A percentile compares a stretch with the other conserved stretches of the same genome.
These are phyloP conservation scores for Cyclophora albipunctata DNA, from an alignment of 2,888 invertebrate genomes.

Conservation along the genomic window DNA sequence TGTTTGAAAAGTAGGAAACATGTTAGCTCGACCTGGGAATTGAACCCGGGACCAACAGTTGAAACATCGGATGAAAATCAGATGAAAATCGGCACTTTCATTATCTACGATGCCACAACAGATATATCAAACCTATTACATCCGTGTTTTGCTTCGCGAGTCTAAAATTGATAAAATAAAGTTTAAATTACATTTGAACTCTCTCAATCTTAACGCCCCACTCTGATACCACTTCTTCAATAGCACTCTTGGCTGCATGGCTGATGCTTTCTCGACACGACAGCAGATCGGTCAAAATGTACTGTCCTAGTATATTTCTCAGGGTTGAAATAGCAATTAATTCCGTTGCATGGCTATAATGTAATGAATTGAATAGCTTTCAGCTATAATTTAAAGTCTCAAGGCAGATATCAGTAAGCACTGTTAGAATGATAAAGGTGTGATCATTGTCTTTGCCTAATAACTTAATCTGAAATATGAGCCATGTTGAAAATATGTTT, in stretches of 20 bases:
- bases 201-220: conserved; percentile 78
- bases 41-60: too few relatives aligned
- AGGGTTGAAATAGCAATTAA: conserved; percentile 59
- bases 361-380: background rate
- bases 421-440: too few relatives aligned
- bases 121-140: too few relatives aligned
- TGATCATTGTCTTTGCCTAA: too few relatives aligned
- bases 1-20: too few relatives aligned
- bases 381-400: background rate
- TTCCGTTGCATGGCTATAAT: conserved; percentile 47
- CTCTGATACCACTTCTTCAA: conserved; percentile 63
- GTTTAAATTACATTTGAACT: conserved; percentile 73
- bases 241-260: conserved; percentile 61
- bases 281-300: conserved; percentile 77
- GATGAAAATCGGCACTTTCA: too few relatives aligned
- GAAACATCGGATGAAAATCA: too few relatives aligned
- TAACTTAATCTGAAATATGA: too few relatives aligned
- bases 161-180: background rate
- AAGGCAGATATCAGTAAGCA: background rate
- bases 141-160: too few relatives aligned
- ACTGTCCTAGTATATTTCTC: conserved; percentile 78
- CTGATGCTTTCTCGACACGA: conserved; percentile 77
- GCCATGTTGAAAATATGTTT: too few relatives aligned
- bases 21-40: too few relatives aligned
- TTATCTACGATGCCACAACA: too few relatives aligned